Evolutionary conservation across 2,113 vertebrate species (phyloP), one percentile per base, ranked within the genome.

Genomic region (Catagonus wagneri): DNA sequence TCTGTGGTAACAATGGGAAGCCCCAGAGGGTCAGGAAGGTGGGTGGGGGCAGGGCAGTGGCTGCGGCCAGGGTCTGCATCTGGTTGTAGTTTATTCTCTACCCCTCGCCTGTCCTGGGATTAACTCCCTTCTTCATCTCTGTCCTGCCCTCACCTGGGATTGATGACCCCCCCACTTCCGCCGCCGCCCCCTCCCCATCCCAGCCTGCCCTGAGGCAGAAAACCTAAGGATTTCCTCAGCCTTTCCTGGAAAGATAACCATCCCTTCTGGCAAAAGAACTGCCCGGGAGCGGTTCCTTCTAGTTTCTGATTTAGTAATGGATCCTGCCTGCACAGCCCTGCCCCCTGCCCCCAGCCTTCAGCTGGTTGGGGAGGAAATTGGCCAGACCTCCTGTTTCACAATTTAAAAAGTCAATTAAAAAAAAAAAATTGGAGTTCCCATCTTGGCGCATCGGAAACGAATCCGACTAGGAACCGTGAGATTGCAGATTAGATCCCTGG

Each of bases 191-290:
- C 13, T 7, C 1, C 29, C 29, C 39, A n/a, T 32, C 25, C 50
- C 17, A 32, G 56, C 39, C 52, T 69, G 72, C 66, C 72, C 44
- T 23, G 52, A 83, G 74, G 36, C 36, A 25, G 61, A 86, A 95
- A 89, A 60, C 29, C 29, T 66, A 17, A 78, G 63, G 75, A 68
- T 90, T 90, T 93, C 93, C 76, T 94, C 54, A 88, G 63, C 32
- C 9, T 83, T 92, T 95, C 78, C 88, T 50, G 72, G 85, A 94
- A 94, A 81, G 44, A 80, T 50, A 83, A 44, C 34, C 58, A n/a
- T 69, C 39, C 9, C n/a, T 1, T 56, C 66, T 71, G 54, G 60
- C 60, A 34, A 52, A 29, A 20, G 14, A 32, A 34, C 89, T n/a
- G 25, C 56, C 74, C 14, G 17, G 13, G 19, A 72, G 39, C 65